A percentile compares a stretch with the other conserved stretches of the same genome.
phyloP scores from a whole-genome alignment of 2,888 invertebrate species.

The Pterostichus niger region DNA sequence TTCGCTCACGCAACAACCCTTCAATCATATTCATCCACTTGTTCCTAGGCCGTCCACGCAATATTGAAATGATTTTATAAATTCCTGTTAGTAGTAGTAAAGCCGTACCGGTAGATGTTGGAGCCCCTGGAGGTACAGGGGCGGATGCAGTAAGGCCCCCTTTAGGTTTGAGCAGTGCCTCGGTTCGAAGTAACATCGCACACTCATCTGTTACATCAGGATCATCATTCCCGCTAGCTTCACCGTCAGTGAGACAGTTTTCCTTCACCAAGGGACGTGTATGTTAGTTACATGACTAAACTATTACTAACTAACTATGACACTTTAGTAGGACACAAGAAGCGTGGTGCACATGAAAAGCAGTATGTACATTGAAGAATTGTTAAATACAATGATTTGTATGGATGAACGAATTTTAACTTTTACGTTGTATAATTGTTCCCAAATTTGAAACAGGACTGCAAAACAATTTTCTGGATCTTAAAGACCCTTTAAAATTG shows the following conservation, averaged over 20 bases:
- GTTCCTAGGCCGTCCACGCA: too few species aligned
- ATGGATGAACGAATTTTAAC: not conserved
- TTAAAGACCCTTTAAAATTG: too few species aligned
- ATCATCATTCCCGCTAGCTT: constrained; percentile 81
- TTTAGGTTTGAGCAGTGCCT: constrained; percentile 70
- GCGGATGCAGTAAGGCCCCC: constrained; percentile 5
- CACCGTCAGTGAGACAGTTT: constrained; percentile 81
- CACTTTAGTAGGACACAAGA: not conserved
- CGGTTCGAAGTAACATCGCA: constrained; percentile 82
- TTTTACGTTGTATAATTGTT: too few species aligned
- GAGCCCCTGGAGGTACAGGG: too few species aligned
- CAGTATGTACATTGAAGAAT: not conserved
- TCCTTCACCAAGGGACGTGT: constrained; percentile 75
- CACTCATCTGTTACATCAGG: constrained; percentile 86
- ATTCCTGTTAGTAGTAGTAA: too few species aligned
- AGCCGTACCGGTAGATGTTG: too few species aligned
- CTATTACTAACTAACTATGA: constrained; percentile 8
- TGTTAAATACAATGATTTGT: not conserved
- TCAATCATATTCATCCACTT: too few species aligned
- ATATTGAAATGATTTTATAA: too few species aligned
- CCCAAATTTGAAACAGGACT: too few species aligned
- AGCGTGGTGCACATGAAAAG: constrained; percentile 21
- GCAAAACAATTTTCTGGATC: too few species aligned
- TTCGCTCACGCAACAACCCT: too few species aligned
- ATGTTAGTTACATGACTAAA: constrained; percentile 19